Base-by-base conservation (phyloP, 2,888 invertebrate genomes). In the Bugulina stolonifera region DNA sequence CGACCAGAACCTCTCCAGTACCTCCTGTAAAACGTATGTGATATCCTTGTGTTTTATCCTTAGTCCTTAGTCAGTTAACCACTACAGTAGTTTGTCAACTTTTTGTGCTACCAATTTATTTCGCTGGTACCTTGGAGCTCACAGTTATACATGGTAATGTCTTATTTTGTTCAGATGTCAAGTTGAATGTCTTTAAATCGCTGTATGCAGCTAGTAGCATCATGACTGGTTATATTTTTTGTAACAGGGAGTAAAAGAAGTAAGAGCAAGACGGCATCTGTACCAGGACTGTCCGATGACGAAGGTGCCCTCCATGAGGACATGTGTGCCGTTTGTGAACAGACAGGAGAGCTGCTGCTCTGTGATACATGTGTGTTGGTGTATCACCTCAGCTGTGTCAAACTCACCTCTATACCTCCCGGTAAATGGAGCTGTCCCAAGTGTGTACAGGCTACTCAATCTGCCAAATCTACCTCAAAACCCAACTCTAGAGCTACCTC, bases 281-380 rank as follows among this genome's bases (percentile, higher is more conserved):
- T 43, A 18, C 43, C 43, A 10, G n/a, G n/a, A n/a, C 27, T 27
- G 2, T 22, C 22, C 5, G 64, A 64, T 64, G 64, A 64, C 18
- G 25, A 55, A 23, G 64, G 73, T 71, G 75, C 74, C 69, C 71
- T 75, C 1, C 78, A 78, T 69, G 81, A 80, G 34, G 76, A 77
- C 71, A 75, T 74, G 73, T 80, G 80, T 74, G 78, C 77, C 2
- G 76, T 77, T 10, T 80, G 80, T 74, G 75, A 75, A 23, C 75
- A 77, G 29, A 77, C 76, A 34, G 79, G 77, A 27, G 73, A 77
- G 32, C 74, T 83, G 72, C 72, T 83, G 72, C 75, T 83, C 70
- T 83, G 83, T 77, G 83, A 83, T 73, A 81, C 81, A 35, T 83
- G 83, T 76, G 83, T 83, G 74, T 80, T 80, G 73, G 80, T 82